A percentile compares a stretch with the other conserved stretches of the same genome.
Conservation (phyloP, 2,797 vertebrate genomes). For the Pseudotriccus pelzelni region DNA sequence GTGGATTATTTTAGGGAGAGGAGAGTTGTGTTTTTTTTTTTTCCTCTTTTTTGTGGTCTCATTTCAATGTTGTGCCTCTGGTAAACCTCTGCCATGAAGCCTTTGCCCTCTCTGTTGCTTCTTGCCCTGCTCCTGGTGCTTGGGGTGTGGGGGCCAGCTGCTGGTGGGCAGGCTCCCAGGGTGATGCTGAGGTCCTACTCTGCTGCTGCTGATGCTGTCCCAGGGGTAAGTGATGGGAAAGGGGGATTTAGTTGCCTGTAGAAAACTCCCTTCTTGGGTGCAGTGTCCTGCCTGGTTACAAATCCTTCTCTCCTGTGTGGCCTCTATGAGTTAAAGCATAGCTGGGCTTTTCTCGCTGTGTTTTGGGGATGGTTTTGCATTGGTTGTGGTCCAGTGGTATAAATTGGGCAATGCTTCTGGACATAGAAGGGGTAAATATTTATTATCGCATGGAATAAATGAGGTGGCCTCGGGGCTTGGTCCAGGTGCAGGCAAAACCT, state of each 20-base stretch:
- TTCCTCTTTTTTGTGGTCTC: neutral
- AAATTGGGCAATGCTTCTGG: neutral
- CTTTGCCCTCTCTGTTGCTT: neutral
- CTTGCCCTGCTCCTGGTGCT: neutral
- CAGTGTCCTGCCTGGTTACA: neutral
- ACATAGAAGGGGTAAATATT: neutral
- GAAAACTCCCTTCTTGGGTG: neutral
- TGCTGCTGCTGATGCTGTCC: neutral
- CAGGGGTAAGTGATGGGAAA: neutral
- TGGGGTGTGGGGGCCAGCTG: neutral
- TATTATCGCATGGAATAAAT: rapidly evolving
- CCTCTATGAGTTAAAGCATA: neutral
- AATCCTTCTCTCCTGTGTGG: rapidly evolving
- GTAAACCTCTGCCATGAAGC: neutral
- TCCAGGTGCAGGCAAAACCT: neutral
- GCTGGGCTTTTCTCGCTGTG: neutral
- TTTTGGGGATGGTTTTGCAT: rapidly evolving
- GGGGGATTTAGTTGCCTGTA: rapidly evolving
- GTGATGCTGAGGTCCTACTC: neutral
- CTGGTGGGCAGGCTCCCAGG: neutral
- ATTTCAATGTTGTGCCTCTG: neutral
- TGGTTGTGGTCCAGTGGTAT: neutral
- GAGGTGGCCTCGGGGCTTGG: neutral
- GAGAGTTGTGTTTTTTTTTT: rapidly evolving
- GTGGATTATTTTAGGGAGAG: neutral